phyloP scores from a whole-genome alignment of 2,113 vertebrate genomes.

The Corythornis cristatus region DNA sequence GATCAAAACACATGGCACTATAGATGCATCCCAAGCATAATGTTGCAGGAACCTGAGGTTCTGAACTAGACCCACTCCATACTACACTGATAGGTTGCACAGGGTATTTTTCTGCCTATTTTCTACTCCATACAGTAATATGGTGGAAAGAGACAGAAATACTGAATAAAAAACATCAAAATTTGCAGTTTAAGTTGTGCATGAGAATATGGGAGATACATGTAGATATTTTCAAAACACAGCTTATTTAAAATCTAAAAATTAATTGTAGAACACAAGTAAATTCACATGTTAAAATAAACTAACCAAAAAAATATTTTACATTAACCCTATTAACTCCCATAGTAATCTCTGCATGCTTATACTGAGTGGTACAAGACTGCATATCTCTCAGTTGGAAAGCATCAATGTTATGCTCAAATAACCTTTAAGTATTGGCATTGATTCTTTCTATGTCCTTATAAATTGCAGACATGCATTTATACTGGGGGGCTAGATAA shows the following conservation, averaged over 20 bases:
- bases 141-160: not conserved
- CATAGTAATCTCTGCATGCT: not conserved
- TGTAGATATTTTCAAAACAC: not conserved
- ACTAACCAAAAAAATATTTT: not conserved
- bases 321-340: constrained; percentile 11
- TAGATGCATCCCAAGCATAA: not conserved
- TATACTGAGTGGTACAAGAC: not conserved
- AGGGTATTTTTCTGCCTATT: not conserved
- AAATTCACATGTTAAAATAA: not conserved
- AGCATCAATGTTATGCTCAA: not conserved
- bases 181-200: not conserved
- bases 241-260: not conserved
- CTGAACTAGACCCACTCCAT: not conserved
- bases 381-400: not conserved
- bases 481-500: not conserved
- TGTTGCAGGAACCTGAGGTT: not conserved
- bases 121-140: not conserved
- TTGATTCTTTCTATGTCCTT: not conserved
- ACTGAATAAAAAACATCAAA: not conserved
- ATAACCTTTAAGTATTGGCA: not conserved
- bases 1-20: not conserved
- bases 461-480: not conserved
- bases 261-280: not conserved
- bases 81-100: accelerated
- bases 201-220: not conserved